A percentile compares a stretch with the other conserved stretches of the same genome.
Conservation (phyloP, 2,113 vertebrate species). For the Rhinogobius similis region DNA sequence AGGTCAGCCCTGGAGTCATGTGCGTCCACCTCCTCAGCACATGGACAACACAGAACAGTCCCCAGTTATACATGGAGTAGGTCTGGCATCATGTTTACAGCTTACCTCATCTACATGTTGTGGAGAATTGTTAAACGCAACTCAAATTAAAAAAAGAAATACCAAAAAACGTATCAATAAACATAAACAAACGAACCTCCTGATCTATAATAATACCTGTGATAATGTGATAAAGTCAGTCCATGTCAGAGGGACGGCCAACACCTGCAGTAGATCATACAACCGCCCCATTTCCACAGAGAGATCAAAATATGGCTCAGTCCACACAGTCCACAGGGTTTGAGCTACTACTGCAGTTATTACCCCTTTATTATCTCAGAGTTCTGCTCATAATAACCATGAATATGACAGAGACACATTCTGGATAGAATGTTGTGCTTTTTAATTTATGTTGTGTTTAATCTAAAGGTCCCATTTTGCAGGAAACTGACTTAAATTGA, state of each 20-base stretch:
- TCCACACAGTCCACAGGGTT: not conserved
- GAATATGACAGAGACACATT: no score
- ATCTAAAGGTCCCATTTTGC: no score
- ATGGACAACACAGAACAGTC: not conserved
- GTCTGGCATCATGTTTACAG: not conserved
- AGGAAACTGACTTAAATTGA: no score
- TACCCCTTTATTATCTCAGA: not conserved
- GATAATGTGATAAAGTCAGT: not conserved
- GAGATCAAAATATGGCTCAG: not conserved
- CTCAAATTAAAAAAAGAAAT: not conserved
- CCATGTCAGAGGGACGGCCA: not conserved
- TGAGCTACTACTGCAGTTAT: not conserved
- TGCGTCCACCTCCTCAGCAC: not conserved
- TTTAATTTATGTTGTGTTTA: no score
- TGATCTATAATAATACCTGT: not conserved
- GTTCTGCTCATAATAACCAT: not conserved
- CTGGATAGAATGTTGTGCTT: no score
- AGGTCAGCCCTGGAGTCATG: not conserved
- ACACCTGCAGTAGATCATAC: conserved; percentile 39
- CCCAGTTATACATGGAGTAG: not conserved
- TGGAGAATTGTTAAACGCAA: not conserved
- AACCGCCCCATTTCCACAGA: conserved; percentile 10
- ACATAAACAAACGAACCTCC: not conserved
- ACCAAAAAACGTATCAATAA: not conserved
- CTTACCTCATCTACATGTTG: not conserved